Conservation (phyloP, 2,888 invertebrate species). For the Mythimna ferrago region DNA sequence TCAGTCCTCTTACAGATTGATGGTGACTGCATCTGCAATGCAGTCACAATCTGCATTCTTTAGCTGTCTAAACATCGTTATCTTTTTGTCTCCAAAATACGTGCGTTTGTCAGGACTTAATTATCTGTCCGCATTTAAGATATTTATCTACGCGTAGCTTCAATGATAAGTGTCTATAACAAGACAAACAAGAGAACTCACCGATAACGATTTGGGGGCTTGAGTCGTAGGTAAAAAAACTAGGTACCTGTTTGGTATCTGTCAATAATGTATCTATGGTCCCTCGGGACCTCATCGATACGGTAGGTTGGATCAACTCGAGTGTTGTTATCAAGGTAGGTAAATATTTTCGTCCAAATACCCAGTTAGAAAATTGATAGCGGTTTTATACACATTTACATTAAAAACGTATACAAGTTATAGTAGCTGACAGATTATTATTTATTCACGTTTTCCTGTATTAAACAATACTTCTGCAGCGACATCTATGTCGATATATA, state of each 20-base stretch:
- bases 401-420: neutral
- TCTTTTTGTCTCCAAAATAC: no score
- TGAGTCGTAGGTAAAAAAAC: constrained; percentile 1
- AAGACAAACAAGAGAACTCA: constrained; percentile 42
- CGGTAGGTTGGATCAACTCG: constrained; percentile 10
- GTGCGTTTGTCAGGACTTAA: neutral
- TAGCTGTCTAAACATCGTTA: no score
- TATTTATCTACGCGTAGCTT: constrained; percentile 34
- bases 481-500: no score
- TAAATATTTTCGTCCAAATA: constrained; percentile 13
- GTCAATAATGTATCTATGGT: neutral
- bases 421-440: neutral
- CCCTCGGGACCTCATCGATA: neutral
- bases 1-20: no score
- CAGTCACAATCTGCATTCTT: no score
- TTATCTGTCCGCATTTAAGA: constrained; percentile 14
- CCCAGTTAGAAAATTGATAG: constrained; percentile 2
- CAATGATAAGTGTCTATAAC: constrained; percentile 34
- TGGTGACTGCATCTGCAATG: no score
- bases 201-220: constrained; percentile 44
- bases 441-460: constrained; percentile 4
- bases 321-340: neutral
- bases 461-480: neutral
- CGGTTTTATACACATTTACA: neutral
- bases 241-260: neutral